A percentile compares a stretch with the other conserved stretches of the same genome.
These are phyloP conservation scores for Poeciliopsis paucimaculata DNA, from an alignment of 2,797 vertebrate genomes.

Conservation along the genomic window DNA sequence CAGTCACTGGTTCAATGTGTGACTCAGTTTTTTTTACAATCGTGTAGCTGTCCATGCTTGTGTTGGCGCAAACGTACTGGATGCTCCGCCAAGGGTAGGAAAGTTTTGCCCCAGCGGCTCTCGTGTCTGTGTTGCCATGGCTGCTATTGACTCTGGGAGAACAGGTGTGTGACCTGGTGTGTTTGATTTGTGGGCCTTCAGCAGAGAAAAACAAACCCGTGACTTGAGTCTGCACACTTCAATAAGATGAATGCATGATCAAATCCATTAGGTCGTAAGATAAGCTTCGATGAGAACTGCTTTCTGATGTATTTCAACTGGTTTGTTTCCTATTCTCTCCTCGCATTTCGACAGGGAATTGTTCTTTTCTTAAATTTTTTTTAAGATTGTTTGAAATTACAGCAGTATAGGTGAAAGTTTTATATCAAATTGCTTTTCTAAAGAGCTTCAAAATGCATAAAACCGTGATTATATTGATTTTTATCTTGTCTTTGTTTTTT, in stretches of 20 bases:
- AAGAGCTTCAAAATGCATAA: neutral
- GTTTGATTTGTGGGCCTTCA: constrained; percentile 46
- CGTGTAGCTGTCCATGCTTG: constrained; percentile 2
- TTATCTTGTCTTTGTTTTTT: neutral
- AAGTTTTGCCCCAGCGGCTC: constrained; percentile 36
- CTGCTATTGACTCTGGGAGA: constrained; percentile 69
- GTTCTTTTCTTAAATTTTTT: accelerated
- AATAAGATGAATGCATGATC: constrained; percentile 6
- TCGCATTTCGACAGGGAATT: neutral
- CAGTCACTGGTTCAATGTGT: constrained; percentile 33
- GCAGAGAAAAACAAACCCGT: constrained; percentile 18
- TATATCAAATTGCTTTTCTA: neutral
- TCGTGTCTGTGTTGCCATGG: constrained; percentile 61
- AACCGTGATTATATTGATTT: neutral
- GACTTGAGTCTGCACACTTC: neutral
- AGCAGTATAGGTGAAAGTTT: neutral
- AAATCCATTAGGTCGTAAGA: neutral
- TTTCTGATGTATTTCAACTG: neutral
- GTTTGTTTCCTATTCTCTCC: neutral
- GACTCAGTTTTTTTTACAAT: neutral
- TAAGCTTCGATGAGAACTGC: neutral
- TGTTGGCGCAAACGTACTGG: neutral
- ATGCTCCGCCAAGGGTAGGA: constrained; percentile 12
- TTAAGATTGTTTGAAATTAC: neutral
- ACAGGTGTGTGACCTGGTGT: constrained; percentile 39